These are phyloP conservation scores for Aspidoscelis tigris DNA, from an alignment of 2,113 vertebrate species.

Conservation along the genomic window DNA sequence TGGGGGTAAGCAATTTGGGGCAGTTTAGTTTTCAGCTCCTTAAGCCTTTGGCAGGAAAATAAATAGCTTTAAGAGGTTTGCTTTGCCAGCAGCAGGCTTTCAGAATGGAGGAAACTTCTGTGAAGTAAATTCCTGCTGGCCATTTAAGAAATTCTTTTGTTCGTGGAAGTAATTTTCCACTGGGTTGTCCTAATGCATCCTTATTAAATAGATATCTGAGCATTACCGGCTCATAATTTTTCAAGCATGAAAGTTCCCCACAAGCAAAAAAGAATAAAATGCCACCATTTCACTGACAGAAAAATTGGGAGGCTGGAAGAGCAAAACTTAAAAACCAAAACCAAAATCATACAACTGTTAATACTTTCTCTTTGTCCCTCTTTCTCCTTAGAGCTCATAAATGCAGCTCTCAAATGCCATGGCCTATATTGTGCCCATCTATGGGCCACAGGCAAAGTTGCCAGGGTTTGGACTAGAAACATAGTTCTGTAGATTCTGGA, in stretches of 20 bases:
- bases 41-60: constrained; percentile 22
- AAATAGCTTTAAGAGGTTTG: constrained; percentile 44
- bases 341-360: neutral
- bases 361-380: neutral
- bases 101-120: constrained; percentile 44
- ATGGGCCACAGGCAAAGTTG: neutral
- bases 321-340: neutral
- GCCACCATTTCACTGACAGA: constrained; percentile 26
- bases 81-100: constrained; percentile 39
- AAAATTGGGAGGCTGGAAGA: constrained; percentile 11
- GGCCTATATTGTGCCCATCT: neutral
- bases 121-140: constrained; percentile 55
- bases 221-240: constrained; percentile 44
- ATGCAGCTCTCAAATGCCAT: neutral
- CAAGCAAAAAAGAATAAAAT: constrained; percentile 22
- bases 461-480: neutral
- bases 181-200: constrained; percentile 49
- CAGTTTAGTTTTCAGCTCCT: constrained; percentile 31
- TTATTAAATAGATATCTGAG: constrained; percentile 25
- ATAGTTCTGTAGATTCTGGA: neutral
- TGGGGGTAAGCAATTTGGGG: constrained; percentile 33
- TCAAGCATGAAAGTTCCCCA: constrained; percentile 13
- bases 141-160: constrained; percentile 47
- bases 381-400: neutral
- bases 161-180: constrained; percentile 43